Evolutionary conservation across 2,888 invertebrate species (phyloP).

Genomic region (Auanema sp.): DNA sequence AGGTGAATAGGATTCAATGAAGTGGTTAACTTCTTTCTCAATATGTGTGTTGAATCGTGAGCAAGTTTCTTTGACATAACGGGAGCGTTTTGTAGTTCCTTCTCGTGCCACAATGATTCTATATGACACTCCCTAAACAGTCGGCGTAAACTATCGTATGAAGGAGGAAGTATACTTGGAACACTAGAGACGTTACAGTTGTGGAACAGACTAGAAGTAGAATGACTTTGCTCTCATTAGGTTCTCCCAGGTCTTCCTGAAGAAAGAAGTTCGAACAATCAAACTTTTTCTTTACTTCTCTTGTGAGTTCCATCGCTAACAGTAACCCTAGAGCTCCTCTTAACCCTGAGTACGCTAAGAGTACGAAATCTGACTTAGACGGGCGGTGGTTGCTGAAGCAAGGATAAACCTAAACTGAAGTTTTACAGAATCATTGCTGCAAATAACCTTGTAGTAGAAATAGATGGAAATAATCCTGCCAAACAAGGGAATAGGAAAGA

Average conservation of each 20-base stretch:
- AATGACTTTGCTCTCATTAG: conserved; percentile 13
- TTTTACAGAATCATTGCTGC: not conserved
- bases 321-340: conserved; percentile 72
- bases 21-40: not conserved
- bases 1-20: no score
- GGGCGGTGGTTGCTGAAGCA: not conserved
- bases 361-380: conserved; percentile 59
- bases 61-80: conserved; percentile 17
- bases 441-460: conserved; percentile 19
- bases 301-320: conserved; percentile 69
- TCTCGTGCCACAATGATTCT: conserved; percentile 21
- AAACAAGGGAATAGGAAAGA: conserved; percentile 19
- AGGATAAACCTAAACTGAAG: not conserved
- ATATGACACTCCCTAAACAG: conserved; percentile 24
- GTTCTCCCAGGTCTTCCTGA: not conserved
- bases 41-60: conserved; percentile 5
- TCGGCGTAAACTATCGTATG: not conserved
- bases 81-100: conserved; percentile 28
- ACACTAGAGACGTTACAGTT: conserved; percentile 24
- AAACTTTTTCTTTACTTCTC: conserved; percentile 11
- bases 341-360: conserved; percentile 73
- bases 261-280: not conserved
- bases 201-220: conserved; percentile 24
- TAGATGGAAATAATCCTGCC: conserved; percentile 16
- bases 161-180: conserved; percentile 17